Base-by-base conservation (phyloP, 2,888 invertebrate species). In the Eulithis prunata region DNA sequence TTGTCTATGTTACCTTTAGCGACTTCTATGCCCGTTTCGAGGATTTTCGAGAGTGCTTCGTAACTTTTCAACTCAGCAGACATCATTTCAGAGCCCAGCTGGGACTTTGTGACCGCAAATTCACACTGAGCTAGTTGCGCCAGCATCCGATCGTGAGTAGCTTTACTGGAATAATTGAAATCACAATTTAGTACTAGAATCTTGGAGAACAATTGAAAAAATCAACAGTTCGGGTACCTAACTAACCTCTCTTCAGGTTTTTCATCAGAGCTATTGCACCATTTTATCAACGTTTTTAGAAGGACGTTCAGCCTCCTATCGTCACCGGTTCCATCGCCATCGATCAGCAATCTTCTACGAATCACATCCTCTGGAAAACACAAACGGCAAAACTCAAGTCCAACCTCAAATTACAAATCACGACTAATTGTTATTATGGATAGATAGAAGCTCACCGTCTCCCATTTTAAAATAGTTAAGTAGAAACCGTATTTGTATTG, bases 241-340 rank as follows among this genome's bases (percentile, higher is more conserved):
- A 36, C 83, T 88, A 89, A 95, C 95, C 94, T 95, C 73, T 96
- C 96, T 75, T 95, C 94, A 1, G 94, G 88, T 57, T 95, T 94
- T 57, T 96, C 95, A 63, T 96, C 96, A 1, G 94, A 85, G 57
- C 94, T 94, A 77, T 95, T 95, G 62, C 95, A 95, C 96, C 96
- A 97, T 89, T 97, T 97, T 53, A 96, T 95, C 66, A 97, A 94
- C 28, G 96, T 96, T 90, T 98, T 98, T 10, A 98, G 88, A 14
- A 99, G 91, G 63, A 96, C 95, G 82, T 97, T 98, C 21, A 99
- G 94, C 65, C 98, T 94, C 64, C 98, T 94, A 83, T 99, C 99
- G 83, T 99, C 99, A 21, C 98, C 99, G 10, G 97, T 98, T 7
- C 99, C 99, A 93, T 99, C 99, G 13, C 99, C 99, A 85, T 99